Conservation (phyloP, 2,113 vertebrate genomes). For the Gnathonemus longibarbis region DNA sequence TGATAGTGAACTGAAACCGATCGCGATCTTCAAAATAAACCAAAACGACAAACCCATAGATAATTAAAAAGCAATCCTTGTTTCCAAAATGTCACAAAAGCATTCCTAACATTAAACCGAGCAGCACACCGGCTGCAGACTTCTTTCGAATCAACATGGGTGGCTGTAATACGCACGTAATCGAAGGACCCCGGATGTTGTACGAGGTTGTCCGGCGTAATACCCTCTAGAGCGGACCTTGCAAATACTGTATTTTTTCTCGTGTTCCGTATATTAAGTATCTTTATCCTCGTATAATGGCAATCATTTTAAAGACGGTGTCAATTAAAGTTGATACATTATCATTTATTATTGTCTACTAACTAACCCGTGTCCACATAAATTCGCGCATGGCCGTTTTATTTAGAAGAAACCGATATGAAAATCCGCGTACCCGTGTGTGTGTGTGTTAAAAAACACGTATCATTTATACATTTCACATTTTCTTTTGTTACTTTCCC, state of each 20-base stretch:
- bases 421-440: not conserved
- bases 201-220: not conserved
- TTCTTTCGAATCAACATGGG: not conserved
- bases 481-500: not conserved
- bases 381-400: not conserved
- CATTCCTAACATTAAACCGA: not conserved
- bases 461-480: too few relatives aligned
- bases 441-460: too few relatives aligned
- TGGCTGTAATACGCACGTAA: not conserved
- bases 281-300: not conserved
- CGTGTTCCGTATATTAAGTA: not conserved
- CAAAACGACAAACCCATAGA: not conserved
- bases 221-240: not conserved
- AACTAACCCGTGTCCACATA: not conserved
- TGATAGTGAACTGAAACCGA: not conserved
- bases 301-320: not conserved
- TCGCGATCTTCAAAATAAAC: not conserved
- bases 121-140: not conserved
- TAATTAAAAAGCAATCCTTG: not conserved
- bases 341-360: not conserved
- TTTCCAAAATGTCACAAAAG: not conserved
- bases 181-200: not conserved
- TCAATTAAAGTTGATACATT: not conserved
- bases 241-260: not conserved
- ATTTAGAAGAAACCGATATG: not conserved